Evolutionary conservation across 2,113 vertebrate genomes (phyloP).

Genomic region (Heterochromis multidens): DNA sequence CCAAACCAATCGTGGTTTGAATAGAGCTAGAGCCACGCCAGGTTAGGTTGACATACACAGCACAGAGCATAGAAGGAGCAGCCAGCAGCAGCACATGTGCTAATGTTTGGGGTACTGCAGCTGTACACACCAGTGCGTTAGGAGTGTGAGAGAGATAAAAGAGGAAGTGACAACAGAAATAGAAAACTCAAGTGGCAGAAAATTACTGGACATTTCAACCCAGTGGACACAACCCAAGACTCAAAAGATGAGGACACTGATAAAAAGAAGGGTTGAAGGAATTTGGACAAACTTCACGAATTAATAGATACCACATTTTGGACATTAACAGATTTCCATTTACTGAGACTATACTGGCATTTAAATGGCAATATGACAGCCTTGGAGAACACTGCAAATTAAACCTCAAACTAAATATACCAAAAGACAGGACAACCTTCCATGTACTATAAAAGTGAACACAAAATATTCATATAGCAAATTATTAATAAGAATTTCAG

Average conservation of each 20-base stretch:
- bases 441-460: neutral
- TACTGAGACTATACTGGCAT: neutral
- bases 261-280: neutral
- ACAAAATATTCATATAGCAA: neutral
- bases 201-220: too few species aligned
- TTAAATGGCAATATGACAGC: neutral
- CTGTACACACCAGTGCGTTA: neutral
- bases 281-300: neutral
- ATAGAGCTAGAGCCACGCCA: rapidly evolving
- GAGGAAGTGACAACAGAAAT: neutral
- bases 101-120: neutral
- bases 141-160: neutral
- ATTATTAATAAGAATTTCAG: neutral
- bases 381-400: neutral
- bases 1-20: neutral
- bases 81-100: neutral
- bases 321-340: neutral
- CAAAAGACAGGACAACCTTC: neutral
- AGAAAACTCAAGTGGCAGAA: neutral
- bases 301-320: neutral
- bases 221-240: neutral
- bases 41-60: neutral
- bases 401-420: neutral
- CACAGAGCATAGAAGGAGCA: neutral
- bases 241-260: rapidly evolving